Base-by-base conservation (phyloP, 2,797 vertebrate species). In the Tenualosa thibaudeaui region DNA sequence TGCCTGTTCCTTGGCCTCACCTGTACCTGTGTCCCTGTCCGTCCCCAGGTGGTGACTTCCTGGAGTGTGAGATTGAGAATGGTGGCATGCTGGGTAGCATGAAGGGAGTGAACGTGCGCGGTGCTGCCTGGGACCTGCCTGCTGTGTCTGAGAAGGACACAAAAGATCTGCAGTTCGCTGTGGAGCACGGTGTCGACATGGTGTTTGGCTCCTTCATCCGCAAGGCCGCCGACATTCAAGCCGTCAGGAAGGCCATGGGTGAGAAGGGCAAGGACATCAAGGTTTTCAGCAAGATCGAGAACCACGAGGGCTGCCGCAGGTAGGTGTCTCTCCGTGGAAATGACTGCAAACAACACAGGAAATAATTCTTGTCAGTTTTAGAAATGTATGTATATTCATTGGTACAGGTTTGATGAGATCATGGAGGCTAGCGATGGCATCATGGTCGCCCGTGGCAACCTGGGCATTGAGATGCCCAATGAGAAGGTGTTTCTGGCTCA, bases 261-360 rank as follows among this genome's bases (percentile, higher is more conserved):
- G 98, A 99, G 85, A 98, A 98, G 92, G 98, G 98, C 84, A 99
- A 98, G 91, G 93, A 98, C 90, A 98, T 99, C 89, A 98, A 97
- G 95, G 97, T 99, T 90, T 99, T 99, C 93, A 99, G 98, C 96
- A 99, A 99, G 93, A 97, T 99, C 0, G 98, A 99, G 95, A 99
- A 99, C 92, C 98, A 99, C 0, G 98, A 99, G 93, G 98, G 98
- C 0, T 98, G 99, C 84, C 97, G 96, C 92, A 97, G 95, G 98
- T 99, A 88, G 85, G 91, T 85, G 68, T 75, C 13, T 37, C 31
- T 17, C 17, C 31, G 40, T 75, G 13, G 26, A 24, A 1, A 68
- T 26, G 8, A 26, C 24, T 22, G 22, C 24, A 9, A 65, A 10
- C n/a, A 65, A 65, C 9, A 26, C 60, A 26, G 6, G 7, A 26